These are phyloP conservation scores for Sorex araneus DNA, from an alignment of 2,113 vertebrate genomes.

Conservation along the genomic window DNA sequence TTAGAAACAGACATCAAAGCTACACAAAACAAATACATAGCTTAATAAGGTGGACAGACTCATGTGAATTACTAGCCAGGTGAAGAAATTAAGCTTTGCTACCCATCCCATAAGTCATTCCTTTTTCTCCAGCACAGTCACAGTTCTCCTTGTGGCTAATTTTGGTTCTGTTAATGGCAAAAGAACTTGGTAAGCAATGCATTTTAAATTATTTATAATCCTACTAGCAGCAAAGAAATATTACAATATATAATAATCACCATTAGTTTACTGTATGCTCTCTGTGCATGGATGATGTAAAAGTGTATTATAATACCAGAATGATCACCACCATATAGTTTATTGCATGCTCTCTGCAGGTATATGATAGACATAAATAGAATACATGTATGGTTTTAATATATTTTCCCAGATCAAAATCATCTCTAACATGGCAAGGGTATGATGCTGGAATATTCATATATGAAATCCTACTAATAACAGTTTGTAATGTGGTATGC, in stretches of 20 bases:
- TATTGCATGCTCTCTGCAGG: background rate
- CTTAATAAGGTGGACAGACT: background rate
- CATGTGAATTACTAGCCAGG: background rate
- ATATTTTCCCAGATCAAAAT: too few relatives aligned
- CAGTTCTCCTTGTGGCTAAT: background rate
- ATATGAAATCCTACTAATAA: too few relatives aligned
- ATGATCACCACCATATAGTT: background rate
- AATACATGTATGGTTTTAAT: too few relatives aligned
- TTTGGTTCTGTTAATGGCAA: background rate
- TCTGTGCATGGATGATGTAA: background rate
- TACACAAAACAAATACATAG: background rate
- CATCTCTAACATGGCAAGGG: too few relatives aligned
- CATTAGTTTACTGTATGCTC: too few relatives aligned
- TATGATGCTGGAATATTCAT: too few relatives aligned
- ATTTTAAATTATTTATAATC: conserved; percentile 23
- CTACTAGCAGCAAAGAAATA: background rate
- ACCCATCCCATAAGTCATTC: background rate
- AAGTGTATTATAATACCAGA: background rate
- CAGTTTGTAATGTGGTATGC: too few relatives aligned
- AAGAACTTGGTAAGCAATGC: background rate
- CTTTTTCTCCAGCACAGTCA: background rate
- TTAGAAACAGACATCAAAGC: background rate
- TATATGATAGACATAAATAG: too few relatives aligned
- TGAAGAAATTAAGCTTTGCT: conserved; percentile 2
- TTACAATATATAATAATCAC: too few relatives aligned